phyloP scores from a whole-genome alignment of 1,140 invertebrate species.

The Drosophila subobscura region DNA sequence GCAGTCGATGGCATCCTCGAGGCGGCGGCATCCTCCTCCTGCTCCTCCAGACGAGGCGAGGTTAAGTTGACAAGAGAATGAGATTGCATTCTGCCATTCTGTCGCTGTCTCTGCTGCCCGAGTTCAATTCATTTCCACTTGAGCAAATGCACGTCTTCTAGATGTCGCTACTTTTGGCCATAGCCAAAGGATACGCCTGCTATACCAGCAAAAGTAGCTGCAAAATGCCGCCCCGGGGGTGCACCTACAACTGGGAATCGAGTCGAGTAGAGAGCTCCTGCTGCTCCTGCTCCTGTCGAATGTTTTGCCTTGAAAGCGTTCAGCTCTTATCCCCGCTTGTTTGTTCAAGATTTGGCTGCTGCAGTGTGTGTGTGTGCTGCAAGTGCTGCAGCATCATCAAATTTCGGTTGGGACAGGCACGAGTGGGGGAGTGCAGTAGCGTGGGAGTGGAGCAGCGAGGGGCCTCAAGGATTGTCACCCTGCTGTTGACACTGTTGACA shows the following conservation, averaged over 20 bases:
- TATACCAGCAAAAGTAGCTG: conserved; percentile 61
- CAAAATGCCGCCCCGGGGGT: conserved; percentile 58
- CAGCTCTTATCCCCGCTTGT: conserved; percentile 42
- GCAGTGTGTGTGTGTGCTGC: conserved; percentile 26
- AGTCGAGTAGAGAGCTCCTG: too few relatives aligned
- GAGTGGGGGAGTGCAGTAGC: conserved; percentile 13
- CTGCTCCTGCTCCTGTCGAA: conserved; percentile 32
- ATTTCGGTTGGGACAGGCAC: conserved; percentile 43
- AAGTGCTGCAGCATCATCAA: conserved; percentile 63
- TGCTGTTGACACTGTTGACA: conserved; percentile 68
- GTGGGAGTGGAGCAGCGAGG: conserved; percentile 11
- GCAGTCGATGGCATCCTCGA: conserved; percentile 26
- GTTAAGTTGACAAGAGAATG: conserved; percentile 82
- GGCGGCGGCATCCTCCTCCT: conserved; percentile 6
- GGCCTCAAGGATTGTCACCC: conserved; percentile 43
- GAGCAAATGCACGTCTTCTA: conserved; percentile 79
- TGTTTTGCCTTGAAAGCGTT: conserved; percentile 58
- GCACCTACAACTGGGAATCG: conserved; percentile 24
- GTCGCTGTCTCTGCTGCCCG: conserved; percentile 47
- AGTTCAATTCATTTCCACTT: conserved; percentile 82
- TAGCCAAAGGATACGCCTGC: conserved; percentile 37
- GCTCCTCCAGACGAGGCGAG: conserved; percentile 51
- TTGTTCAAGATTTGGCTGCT: conserved; percentile 67
- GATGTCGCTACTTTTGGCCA: conserved; percentile 43
- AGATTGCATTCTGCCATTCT: conserved; percentile 72